These are phyloP conservation scores for Charadrius vociferus DNA, from an alignment of 2,113 vertebrate species.

Conservation along the genomic window DNA sequence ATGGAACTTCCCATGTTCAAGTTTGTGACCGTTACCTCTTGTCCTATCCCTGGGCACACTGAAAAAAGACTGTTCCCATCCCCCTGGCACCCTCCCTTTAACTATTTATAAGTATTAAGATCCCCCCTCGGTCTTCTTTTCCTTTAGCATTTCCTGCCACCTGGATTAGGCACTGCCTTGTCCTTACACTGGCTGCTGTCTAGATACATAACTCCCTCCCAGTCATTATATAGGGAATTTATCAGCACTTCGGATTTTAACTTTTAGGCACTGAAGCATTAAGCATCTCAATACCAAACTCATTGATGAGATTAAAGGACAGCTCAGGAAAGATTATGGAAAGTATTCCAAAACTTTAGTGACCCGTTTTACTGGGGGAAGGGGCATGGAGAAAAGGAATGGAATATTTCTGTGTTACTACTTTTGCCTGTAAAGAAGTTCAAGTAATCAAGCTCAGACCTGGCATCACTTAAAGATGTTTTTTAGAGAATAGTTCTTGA, in stretches of 20 bases:
- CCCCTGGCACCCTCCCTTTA: no score
- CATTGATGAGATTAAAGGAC: not conserved
- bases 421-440: not conserved
- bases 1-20: no score
- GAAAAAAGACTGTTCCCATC: no score
- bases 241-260: not conserved
- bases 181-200: not conserved
- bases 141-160: not conserved
- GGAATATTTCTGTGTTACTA: not conserved
- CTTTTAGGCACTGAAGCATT: not conserved
- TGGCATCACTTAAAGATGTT: not conserved
- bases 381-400: not conserved
- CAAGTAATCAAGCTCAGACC: not conserved
- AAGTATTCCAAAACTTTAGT: not conserved
- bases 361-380: rapidly evolving
- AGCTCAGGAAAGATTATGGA: not conserved
- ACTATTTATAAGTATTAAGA: no score
- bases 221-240: not conserved
- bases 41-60: no score
- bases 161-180: not conserved
- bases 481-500: not conserved
- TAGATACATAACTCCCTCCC: not conserved
- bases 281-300: not conserved
- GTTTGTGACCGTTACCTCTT: no score
- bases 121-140: not conserved